These are phyloP conservation scores for Ruditapes philippinarum DNA, from an alignment of 1,140 invertebrate species.

Conservation along the genomic window DNA sequence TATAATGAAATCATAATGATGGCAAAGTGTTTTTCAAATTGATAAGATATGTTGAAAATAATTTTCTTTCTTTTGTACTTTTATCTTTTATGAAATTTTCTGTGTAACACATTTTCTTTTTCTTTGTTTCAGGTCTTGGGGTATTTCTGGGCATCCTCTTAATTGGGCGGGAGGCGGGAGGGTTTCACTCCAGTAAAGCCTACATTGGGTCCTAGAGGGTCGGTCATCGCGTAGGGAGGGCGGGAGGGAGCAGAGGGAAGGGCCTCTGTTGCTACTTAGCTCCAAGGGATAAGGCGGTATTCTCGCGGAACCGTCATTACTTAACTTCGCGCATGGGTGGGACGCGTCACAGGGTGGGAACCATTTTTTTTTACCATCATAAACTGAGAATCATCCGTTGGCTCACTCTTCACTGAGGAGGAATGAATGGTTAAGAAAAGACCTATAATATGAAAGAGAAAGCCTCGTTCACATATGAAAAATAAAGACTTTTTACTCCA, in stretches of 20 bases:
- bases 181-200: constrained; percentile 49
- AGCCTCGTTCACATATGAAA: background rate
- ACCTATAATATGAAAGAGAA: background rate
- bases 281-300: constrained; percentile 48
- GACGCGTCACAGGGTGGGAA: constrained; percentile 80
- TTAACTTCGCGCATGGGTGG: constrained; percentile 73
- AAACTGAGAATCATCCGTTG: background rate
- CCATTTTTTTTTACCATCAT: constrained; percentile 46
- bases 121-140: constrained; percentile 70
- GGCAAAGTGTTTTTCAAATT: no score
- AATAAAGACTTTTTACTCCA: background rate
- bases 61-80: no score
- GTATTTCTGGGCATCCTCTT: constrained; percentile 62
- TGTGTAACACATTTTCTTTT: constrained; percentile 36
- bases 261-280: constrained; percentile 74
- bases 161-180: constrained; percentile 61
- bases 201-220: constrained; percentile 51
- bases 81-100: no score
- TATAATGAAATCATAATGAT: no score
- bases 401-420: background rate
- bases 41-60: no score
- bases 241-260: constrained; percentile 77
- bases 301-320: constrained; percentile 63
- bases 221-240: constrained; percentile 75
- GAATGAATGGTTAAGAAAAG: background rate